Conservation (phyloP, 2,888 invertebrate species). For the Orchesellides sinensis region DNA sequence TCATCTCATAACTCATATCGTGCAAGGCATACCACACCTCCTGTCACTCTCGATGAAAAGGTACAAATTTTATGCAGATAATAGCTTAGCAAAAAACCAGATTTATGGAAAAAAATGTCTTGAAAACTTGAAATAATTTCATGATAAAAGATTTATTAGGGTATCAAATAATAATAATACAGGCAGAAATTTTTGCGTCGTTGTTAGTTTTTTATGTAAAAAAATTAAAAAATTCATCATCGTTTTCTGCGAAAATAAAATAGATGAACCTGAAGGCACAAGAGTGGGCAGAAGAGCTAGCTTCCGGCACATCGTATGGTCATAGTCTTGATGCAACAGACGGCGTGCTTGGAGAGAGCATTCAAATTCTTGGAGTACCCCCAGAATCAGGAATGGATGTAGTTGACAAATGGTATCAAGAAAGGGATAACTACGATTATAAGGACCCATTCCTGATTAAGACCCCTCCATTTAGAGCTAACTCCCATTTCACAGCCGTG, state of each 20-base stretch:
- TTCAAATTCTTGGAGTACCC: slow-evolving; percentile 26
- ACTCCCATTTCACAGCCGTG: slow-evolving; percentile 59
- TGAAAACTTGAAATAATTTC: too few species aligned
- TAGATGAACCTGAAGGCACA: slow-evolving; percentile 54
- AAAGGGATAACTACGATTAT: slow-evolving; percentile 54
- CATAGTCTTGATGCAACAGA: slow-evolving; percentile 49
- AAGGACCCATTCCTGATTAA: slow-evolving; percentile 23
- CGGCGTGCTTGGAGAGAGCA: slow-evolving; percentile 50
- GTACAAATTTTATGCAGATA: too few species aligned
- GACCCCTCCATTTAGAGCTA: slow-evolving; percentile 14
- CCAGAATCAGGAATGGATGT: slow-evolving; percentile 21
- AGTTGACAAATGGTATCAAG: slow-evolving; percentile 56
- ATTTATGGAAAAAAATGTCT: too few species aligned
- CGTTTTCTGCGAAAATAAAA: background rate
- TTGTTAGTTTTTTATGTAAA: too few species aligned
- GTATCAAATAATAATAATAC: too few species aligned
- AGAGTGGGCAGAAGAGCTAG: slow-evolving; percentile 46
- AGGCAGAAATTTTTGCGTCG: background rate
- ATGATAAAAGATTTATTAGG: too few species aligned
- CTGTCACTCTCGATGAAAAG: slow-evolving; percentile 52
- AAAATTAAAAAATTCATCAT: too few species aligned
- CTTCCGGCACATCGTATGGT: slow-evolving; percentile 30
- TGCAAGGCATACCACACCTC: slow-evolving; percentile 51
- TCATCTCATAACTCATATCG: slow-evolving; percentile 58
- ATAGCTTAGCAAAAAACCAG: background rate